phyloP scores from a whole-genome alignment of 2,888 invertebrate genomes.

The Pachliopta kotzebuea region DNA sequence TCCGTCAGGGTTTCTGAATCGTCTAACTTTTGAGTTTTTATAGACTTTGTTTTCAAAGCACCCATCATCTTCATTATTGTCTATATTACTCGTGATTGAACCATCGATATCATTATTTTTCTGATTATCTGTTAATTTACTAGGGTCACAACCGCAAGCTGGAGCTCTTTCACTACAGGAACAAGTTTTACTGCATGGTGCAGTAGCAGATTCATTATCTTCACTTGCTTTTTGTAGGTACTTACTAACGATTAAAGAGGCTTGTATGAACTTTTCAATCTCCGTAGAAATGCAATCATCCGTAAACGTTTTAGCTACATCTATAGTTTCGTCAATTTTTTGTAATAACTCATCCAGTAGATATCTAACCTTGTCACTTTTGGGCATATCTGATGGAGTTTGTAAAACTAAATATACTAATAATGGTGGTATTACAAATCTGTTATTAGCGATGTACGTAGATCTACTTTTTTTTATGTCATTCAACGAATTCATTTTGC shows the following conservation, averaged over 20 bases:
- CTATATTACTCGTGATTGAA: neutral
- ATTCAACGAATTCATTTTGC: neutral
- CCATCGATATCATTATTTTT: neutral
- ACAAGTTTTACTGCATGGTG: slow-evolving; percentile 4
- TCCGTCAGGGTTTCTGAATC: slow-evolving; percentile 44
- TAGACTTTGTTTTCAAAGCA: slow-evolving; percentile 44
- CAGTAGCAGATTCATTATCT: slow-evolving; percentile 11
- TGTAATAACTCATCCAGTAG: slow-evolving; percentile 7
- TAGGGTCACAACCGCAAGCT: neutral
- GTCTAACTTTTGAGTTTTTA: slow-evolving; percentile 43
- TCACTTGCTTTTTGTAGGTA: slow-evolving; percentile 32
- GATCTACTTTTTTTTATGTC: neutral
- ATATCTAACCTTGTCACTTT: slow-evolving; percentile 9
- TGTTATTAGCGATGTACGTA: neutral
- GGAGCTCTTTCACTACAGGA: slow-evolving; percentile 3
- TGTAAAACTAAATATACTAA: neutral
- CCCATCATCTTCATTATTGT: slow-evolving; percentile 29
- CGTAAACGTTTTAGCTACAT: slow-evolving; percentile 31
- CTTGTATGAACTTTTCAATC: slow-evolving; percentile 37
- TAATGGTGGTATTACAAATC: neutral
- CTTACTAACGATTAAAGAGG: slow-evolving; percentile 37
- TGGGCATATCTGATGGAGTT: neutral
- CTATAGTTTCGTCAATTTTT: slow-evolving; percentile 16
- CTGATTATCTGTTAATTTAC: neutral
- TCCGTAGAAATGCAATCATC: slow-evolving; percentile 38